Evolutionary conservation across 1,140 invertebrate species (phyloP), one percentile per base, ranked within the genome.

Genomic region (Chrysoperla carnea): DNA sequence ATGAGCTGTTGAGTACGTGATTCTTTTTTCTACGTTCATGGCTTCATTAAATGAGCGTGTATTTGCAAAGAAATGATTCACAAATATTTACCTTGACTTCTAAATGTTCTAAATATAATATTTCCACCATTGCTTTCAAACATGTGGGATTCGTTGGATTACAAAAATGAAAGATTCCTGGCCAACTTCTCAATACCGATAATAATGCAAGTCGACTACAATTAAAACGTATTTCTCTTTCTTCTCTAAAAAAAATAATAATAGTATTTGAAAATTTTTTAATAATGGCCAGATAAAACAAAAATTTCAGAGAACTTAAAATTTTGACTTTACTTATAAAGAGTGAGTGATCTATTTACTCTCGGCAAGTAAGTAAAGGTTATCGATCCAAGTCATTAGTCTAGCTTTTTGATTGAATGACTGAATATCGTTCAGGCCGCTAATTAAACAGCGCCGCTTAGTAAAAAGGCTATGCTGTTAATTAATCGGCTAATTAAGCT

Each of bases 111-210:
- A 93, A 70, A 57, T 91, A 86, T 1, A 95, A 61, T 40, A 89
- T 81, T 53, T 87, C 81, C 9, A 93, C 78, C 43, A 95, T 73
- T 9, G 89, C 82, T 50, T 79, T 76, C 14, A 94, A 63, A 1
- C 82, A 81, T 3, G 75, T 75, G 46, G 69, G 67, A 52, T 78
- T 72, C 48, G 66, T 67, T 1, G 83, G 81, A 60, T 79, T 72
- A 62, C 84, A 89, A 63, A 92, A 86, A 58, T 87, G 81, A 41
- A 89, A 59, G 37, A 87, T 63, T 43, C 92, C 91, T 36, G 88
- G 76, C 81, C 88, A 96, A 36, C 89, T 93, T 37, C 88, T 75
- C 44, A 94, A 60, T 29, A 91, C 75, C 36, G 84, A 85, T 14
- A 92, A 61, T 15, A 95, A 55, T 4, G 89, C 87, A 45, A 85